Evolutionary conservation across 2,888 invertebrate genomes (phyloP), one percentile per base, ranked within the genome.

Genomic region (Melanotus villosus): DNA sequence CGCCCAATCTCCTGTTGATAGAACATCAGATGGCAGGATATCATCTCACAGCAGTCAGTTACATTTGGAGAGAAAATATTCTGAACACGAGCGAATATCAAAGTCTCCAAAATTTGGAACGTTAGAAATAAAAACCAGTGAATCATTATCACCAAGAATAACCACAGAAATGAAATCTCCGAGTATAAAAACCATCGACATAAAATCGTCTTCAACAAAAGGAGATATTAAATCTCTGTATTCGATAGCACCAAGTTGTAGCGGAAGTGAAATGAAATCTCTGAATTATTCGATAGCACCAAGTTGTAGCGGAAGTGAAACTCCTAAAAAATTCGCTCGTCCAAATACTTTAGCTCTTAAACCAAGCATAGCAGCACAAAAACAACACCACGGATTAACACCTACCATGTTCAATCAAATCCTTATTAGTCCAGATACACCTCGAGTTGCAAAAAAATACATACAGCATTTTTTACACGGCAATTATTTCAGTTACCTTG

Each of bases 401-500:
- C 93, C 94, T 0, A 93, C 92, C 63, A 91, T 92, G 52, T 93
- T 93, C 79, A 94, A 94, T 57, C 88, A 94, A 85, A 92, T 94
- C 7, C 85, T 97, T 58, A 93, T 96, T 54, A 96, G 95, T 70
- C 96, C 97, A 0, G 96, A 97, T 84, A 97, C 96, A 0, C 96
- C 96, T 7, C 87, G 96, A 12, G 95, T 95, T 0, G 93, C 93
- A 38, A 96, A 96, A 82, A 93, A 94, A 26, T 96, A 95, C 80
- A 93, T 94, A 43, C 96, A 97, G 83, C 89, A 96, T 67, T 95
- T 94, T 84, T 86, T 96, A 69, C 95, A 96, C 81, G 96, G 96
- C 32, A 95, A 95, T 81, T 95, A 96, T 38, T 97, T 96, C 83
- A 96, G 96, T 47, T 95, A 96, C 84, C 86, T 97, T 78, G 96